Conservation (phyloP, 1,140 invertebrate genomes). For the Epicauta chinensis region DNA sequence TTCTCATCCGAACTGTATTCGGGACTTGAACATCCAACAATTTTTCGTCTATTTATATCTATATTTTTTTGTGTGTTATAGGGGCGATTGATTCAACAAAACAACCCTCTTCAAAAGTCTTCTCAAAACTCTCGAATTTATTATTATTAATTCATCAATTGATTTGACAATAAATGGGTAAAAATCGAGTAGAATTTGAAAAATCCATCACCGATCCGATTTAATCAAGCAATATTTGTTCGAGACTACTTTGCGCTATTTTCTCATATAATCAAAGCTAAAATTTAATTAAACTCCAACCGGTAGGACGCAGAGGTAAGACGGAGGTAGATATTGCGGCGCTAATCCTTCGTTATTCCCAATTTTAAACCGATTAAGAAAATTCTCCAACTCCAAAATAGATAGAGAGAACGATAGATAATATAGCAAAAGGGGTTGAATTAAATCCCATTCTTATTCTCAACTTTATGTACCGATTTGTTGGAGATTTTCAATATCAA, state of each 20-base stretch:
- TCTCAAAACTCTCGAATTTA: no score
- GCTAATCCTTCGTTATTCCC: conserved; percentile 33
- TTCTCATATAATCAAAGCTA: conserved; percentile 38
- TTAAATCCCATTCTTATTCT: conserved; percentile 21
- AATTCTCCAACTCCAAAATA: conserved; percentile 15
- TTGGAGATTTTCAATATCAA: no score
- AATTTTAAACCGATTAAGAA: conserved; percentile 38
- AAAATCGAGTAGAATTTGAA: conserved; percentile 22
- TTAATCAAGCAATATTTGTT: conserved; percentile 40
- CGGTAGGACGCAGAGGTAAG: conserved; percentile 25
- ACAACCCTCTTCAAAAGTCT: no score
- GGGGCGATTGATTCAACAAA: no score
- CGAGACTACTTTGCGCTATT: conserved; percentile 33
- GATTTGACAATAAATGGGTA: not conserved
- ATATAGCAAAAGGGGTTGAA: conserved; percentile 23
- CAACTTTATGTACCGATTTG: no score
- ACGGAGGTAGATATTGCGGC: conserved; percentile 33
- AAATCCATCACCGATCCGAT: conserved; percentile 31
- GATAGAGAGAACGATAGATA: conserved; percentile 19
- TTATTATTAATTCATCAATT: no score
- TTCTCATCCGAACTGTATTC: no score
- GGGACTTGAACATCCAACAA: no score
- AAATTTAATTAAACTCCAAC: conserved; percentile 39
- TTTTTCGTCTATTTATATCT: no score
- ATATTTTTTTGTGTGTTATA: no score